Base-by-base conservation (phyloP, 2,113 vertebrate genomes). In the Cacatua alba region DNA sequence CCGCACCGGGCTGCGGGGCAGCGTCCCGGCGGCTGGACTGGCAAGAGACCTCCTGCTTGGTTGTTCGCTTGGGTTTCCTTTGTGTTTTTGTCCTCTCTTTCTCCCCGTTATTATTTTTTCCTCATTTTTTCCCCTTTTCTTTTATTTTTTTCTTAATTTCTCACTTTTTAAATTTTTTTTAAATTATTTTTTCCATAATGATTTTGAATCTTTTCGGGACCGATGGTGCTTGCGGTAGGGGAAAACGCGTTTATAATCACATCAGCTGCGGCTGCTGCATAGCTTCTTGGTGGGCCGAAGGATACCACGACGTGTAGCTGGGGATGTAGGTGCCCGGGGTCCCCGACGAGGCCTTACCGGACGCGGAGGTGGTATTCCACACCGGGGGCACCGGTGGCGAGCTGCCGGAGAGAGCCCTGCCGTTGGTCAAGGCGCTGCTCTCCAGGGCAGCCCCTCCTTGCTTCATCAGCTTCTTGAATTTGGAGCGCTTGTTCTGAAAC, bases 401-500 rank as follows among this genome's bases (percentile, higher is more conserved):
- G 41, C 98, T 98, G 68, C 98, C 98, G 28, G 99, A 99, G 70
- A 99, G 98, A 91, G 99, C 98, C 83, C 99, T 98, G 92, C 99
- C 99, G 94, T 98, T 99, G 90, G 98, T 98, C 92, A 99, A 94
- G 17, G 98, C 98, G 91, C 97, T 98, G 84, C 98, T 97, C 96
- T 99, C 99, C 94, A 99, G 98, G 17, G 98, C 98, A 18, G 99
- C 99, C 41, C 99, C 99, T 31, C 99, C 93, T 92, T 99, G 99
- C 95, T 99, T 99, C 92, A 99, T 98, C 92, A 99, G 96, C 98
- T 99, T 99, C 98, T 99, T 99, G 98, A 99, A 99, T 97, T 99
- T 99, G 96, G 99, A 99, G 91, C 99, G 99, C 95, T 99, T 99
- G 97, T 99, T 99, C 98, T 99, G 99, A 98, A 99, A 99, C 99